phyloP scores from a whole-genome alignment of 2,113 vertebrate genomes.

The Caranx melampygus region DNA sequence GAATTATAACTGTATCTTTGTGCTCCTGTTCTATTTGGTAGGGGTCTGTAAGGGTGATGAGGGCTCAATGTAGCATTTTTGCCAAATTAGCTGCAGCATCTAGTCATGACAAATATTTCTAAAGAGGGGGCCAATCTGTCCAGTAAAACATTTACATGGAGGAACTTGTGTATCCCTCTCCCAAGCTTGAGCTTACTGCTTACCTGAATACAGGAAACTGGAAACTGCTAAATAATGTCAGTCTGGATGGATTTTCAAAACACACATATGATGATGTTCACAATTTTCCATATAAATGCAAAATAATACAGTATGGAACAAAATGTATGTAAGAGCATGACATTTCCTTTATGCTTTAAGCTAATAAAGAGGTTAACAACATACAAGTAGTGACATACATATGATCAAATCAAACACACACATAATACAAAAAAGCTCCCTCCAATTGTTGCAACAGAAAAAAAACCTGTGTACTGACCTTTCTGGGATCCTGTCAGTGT shows the following conservation, averaged over 20 bases:
- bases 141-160: too few relatives aligned
- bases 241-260: background rate
- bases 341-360: slow-evolving; percentile 22
- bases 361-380: slow-evolving; percentile 42
- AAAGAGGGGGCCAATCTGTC: too few relatives aligned
- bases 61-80: too few relatives aligned
- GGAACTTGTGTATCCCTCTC: too few relatives aligned
- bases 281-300: background rate
- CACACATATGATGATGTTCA: background rate
- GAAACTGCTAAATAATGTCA: too few relatives aligned
- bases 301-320: background rate
- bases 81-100: too few relatives aligned
- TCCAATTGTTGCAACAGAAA: slow-evolving; percentile 25
- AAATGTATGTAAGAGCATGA: slow-evolving; percentile 13
- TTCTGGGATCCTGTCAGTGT: slow-evolving; percentile 13
- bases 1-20: too few relatives aligned
- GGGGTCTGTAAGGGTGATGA: too few relatives aligned
- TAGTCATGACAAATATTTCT: too few relatives aligned
- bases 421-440: background rate
- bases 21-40: too few relatives aligned
- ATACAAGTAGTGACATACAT: slow-evolving; percentile 12
- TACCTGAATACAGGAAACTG: too few relatives aligned
- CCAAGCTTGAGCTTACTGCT: too few relatives aligned
- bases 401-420: slow-evolving; percentile 20
- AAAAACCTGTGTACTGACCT: slow-evolving; percentile 40